Base-by-base conservation (phyloP, 2,113 vertebrate species). In the Albula goreensis region DNA sequence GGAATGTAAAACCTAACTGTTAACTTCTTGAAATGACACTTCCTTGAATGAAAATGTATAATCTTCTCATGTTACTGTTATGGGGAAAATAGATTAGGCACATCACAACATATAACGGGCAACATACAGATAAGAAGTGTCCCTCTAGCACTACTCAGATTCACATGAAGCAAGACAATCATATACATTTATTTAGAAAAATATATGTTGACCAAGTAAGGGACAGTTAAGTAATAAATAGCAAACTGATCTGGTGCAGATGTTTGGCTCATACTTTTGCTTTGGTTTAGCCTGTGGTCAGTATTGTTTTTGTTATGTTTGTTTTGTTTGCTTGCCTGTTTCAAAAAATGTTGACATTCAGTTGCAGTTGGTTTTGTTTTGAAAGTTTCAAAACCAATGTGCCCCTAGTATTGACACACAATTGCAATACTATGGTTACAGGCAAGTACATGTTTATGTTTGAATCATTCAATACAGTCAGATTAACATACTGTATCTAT, bases 331-430 rank as follows among this genome's bases (percentile, higher is more conserved):
- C 83, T 91, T 93, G 90, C 88, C 86, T 85, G 84, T 77, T 87
- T 84, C 87, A 81, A 87, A 88, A 88, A 89, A 89, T 90, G 85
- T 89, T 88, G 82, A 56, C 87, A 87, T 88, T 87, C 88, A 91
- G 89, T 89, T 93, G 87, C 88, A 91, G 89, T 89, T 93, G 87
- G 89, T 91, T 88, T 91, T 81, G 22, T 1, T 53, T 81, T 81
- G 19, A 81, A 56, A 81, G 6, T 53, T 81, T 53, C 19, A 56
- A 56, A 53, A n/a, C 80, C n/a, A 56, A n/a, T 51, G 86, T 89
- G 86, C 63, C 50, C 80, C 74, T 80, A 89, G 57, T 87, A 85
- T 90, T 90, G 89, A 89, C 66, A 87, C 78, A 83, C 85, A 89
- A 88, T 77, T 86, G 80, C 86, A 91, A 86, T 86, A 86, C 85